A percentile compares a stretch with the other conserved stretches of the same genome.
Conservation (phyloP, 2,797 vertebrate species). For the Adelosebastes latens region DNA sequence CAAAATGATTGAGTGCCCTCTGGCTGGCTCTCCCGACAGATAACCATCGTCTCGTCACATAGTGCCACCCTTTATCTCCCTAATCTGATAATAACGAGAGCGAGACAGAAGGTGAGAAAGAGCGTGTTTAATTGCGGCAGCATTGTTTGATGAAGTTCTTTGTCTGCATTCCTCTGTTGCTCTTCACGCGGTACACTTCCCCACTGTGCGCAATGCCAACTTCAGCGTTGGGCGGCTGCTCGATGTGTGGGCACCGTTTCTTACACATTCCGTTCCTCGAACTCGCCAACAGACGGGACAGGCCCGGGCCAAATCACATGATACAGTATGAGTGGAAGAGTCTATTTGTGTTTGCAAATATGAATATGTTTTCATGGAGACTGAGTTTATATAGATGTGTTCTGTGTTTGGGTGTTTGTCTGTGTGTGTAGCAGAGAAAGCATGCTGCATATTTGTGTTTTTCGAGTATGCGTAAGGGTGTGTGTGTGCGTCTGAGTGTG, state of each 20-base stretch:
- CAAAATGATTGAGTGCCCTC: slow-evolving; percentile 51
- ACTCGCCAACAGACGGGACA: slow-evolving; percentile 59
- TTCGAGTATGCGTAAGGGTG: slow-evolving; percentile 41
- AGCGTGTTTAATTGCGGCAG: slow-evolving; percentile 74
- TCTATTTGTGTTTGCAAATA: slow-evolving; percentile 59
- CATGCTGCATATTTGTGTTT: slow-evolving; percentile 46
- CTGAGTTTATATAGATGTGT: slow-evolving; percentile 61
- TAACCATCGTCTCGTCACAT: slow-evolving; percentile 64
- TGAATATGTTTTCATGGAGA: slow-evolving; percentile 59
- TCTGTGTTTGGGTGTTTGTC: slow-evolving; percentile 51
- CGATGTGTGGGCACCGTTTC: slow-evolving; percentile 72
- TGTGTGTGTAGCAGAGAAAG: slow-evolving; percentile 41
- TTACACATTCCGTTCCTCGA: slow-evolving; percentile 66
- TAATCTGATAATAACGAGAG: slow-evolving; percentile 30
- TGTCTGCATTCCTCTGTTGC: slow-evolving; percentile 82
- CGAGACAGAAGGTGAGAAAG: slow-evolving; percentile 59
- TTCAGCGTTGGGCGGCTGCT: slow-evolving; percentile 57
- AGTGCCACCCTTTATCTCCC: slow-evolving; percentile 62
- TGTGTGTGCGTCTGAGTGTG: slow-evolving; percentile 49
- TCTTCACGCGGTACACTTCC: slow-evolving; percentile 77
- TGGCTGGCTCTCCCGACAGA: slow-evolving; percentile 47
- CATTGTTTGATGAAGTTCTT: slow-evolving; percentile 80
- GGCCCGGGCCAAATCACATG: slow-evolving; percentile 68
- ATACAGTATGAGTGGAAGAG: slow-evolving; percentile 13
- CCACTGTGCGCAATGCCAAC: slow-evolving; percentile 80